Evolutionary conservation across 2,888 invertebrate genomes (phyloP).

Genomic region (Stomorhina lunata): DNA sequence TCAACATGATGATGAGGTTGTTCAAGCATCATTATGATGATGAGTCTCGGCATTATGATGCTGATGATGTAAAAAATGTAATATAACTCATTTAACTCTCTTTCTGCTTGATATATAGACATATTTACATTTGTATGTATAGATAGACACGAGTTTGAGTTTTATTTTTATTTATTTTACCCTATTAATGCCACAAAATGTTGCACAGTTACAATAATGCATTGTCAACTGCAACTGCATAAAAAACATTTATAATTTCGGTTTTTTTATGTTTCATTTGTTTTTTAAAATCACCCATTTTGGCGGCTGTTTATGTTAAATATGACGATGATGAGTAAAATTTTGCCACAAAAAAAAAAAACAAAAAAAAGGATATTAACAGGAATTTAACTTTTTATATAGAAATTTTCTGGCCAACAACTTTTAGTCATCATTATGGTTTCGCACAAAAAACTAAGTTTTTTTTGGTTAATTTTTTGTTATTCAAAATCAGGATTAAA

Average conservation of each 20-base stretch:
- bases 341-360: conserved; percentile 26
- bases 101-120: background rate
- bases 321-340: too few species aligned
- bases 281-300: conserved; percentile 39
- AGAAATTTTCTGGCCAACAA: conserved; percentile 40
- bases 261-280: conserved; percentile 27
- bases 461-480: conserved; percentile 33
- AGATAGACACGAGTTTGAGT: conserved; percentile 13
- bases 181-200: conserved; percentile 68
- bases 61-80: background rate
- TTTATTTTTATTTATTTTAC: background rate
- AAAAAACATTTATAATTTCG: conserved; percentile 50
- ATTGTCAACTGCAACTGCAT: conserved; percentile 76
- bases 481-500: conserved; percentile 3
- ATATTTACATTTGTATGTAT: background rate
- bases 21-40: background rate
- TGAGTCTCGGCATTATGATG: background rate
- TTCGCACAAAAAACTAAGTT: conserved; percentile 64
- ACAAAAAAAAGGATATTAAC: conserved; percentile 24
- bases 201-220: conserved; percentile 76
- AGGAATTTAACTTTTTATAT: conserved; percentile 45
- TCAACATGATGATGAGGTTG: conserved; percentile 22
- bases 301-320: too few species aligned
- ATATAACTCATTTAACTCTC: background rate
- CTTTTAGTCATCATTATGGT: conserved; percentile 63